Percentiles rank a stretch among this genome's conserved stretches.
Conservation (phyloP, 2,797 vertebrate species). For the Argyrosomus regius region DNA sequence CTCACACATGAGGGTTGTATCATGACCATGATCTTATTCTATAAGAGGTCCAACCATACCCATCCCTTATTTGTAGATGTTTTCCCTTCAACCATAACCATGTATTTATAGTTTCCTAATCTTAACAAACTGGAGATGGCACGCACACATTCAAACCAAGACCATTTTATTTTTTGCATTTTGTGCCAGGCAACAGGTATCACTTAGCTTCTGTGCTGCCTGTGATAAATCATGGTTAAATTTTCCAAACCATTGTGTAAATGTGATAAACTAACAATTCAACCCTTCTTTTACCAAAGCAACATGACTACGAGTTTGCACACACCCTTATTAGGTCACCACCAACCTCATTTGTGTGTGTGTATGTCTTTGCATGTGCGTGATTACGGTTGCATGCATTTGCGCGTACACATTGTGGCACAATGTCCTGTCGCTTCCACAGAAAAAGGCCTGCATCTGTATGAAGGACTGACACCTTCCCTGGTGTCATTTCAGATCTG, state of each 20-base stretch:
- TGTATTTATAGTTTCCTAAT: not conserved
- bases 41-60: too few species aligned
- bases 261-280: not conserved
- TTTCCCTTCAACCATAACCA: not conserved
- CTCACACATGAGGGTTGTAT: not conserved
- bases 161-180: not conserved
- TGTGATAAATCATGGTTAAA: not conserved
- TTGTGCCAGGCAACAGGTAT: not conserved
- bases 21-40: not conserved
- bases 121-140: too few species aligned
- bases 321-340: not conserved
- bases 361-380: not conserved
- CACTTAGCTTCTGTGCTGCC: not conserved
- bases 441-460: conserved; percentile 1
- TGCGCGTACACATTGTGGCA: not conserved
- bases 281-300: not conserved
- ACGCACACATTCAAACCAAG: not conserved
- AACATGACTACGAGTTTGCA: not conserved
- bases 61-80: too few species aligned
- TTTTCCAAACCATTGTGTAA: not conserved
- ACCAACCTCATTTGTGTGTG: not conserved
- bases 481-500: conserved; percentile 32
- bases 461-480: conserved; percentile 14
- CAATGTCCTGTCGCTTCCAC: not conserved
- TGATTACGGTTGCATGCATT: not conserved